Conservation (phyloP, 1,140 invertebrate species). For the Charaxes varanes region DNA sequence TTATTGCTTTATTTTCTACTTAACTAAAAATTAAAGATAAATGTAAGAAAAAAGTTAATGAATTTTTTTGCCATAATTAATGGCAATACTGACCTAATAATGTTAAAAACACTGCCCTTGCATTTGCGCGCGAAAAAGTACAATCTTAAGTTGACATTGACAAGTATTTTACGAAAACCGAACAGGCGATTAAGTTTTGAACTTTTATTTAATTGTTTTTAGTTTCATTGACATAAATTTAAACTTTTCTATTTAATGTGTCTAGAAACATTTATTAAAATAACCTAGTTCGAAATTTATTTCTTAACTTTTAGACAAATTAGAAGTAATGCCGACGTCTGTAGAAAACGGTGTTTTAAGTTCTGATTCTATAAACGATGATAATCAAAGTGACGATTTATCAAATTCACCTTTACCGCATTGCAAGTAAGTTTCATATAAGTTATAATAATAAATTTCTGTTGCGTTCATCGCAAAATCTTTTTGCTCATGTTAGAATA, state of each 20-base stretch:
- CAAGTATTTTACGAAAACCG: too few relatives aligned
- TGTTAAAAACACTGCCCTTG: too few relatives aligned
- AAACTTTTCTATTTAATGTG: neutral
- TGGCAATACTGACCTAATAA: too few relatives aligned
- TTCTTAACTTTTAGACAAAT: neutral
- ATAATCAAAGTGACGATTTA: neutral
- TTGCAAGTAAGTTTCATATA: neutral
- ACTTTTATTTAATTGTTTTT: too few relatives aligned
- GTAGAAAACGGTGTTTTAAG: neutral
- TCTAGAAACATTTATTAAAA: neutral
- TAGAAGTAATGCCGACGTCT: neutral
- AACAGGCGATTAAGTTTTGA: too few relatives aligned
- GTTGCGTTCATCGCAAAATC: neutral
- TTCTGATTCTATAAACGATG: neutral
- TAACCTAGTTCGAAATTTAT: neutral
- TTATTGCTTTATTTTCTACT: too few relatives aligned
- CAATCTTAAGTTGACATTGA: too few relatives aligned
- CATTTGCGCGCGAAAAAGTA: too few relatives aligned
- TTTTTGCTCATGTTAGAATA: neutral
- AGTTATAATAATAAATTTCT: neutral
- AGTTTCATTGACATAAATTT: too few relatives aligned
- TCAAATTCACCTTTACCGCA: neutral
- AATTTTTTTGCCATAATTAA: too few relatives aligned
- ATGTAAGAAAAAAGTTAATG: too few relatives aligned
- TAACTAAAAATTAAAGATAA: too few relatives aligned